These are phyloP conservation scores for Crotalus helleri DNA, from an alignment of 2,113 vertebrate species.

Conservation along the genomic window DNA sequence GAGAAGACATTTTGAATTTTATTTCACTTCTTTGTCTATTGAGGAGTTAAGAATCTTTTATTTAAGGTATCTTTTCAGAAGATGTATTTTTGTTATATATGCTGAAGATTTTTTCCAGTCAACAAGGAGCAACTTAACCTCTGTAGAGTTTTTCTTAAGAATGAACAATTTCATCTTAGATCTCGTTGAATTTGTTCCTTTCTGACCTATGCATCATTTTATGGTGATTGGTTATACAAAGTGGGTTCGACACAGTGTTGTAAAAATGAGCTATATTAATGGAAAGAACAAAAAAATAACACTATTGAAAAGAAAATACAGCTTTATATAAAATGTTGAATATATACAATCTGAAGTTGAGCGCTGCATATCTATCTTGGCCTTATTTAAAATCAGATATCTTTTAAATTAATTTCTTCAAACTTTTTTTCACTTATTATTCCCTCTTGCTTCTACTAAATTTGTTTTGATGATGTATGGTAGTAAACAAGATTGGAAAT, in stretches of 20 bases:
- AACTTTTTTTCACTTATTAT: background rate
- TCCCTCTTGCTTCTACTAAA: background rate
- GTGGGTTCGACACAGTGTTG: background rate
- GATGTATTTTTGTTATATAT: background rate
- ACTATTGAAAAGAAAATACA: background rate
- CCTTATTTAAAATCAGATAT: background rate
- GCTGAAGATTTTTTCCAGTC: background rate
- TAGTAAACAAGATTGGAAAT: background rate
- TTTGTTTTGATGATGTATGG: background rate
- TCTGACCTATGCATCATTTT: background rate
- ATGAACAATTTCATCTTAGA: background rate
- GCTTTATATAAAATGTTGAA: background rate
- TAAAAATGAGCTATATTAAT: background rate
- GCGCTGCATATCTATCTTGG: background rate
- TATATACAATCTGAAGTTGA: background rate
- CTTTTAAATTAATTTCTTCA: background rate
- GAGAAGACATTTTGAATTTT: background rate
- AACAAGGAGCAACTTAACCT: background rate
- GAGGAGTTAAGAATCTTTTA: background rate
- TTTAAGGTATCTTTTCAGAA: background rate
- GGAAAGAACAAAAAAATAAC: background rate
- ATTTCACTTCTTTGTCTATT: background rate
- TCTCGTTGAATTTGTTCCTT: background rate
- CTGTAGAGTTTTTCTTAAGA: background rate
- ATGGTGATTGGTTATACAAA: background rate